Percentiles rank a stretch among this genome's conserved stretches.
These are phyloP conservation scores for Chondrosia reniformis DNA, from an alignment of 37 sponge, comb jelly and placozoan genomes.

Conservation along the genomic window DNA sequence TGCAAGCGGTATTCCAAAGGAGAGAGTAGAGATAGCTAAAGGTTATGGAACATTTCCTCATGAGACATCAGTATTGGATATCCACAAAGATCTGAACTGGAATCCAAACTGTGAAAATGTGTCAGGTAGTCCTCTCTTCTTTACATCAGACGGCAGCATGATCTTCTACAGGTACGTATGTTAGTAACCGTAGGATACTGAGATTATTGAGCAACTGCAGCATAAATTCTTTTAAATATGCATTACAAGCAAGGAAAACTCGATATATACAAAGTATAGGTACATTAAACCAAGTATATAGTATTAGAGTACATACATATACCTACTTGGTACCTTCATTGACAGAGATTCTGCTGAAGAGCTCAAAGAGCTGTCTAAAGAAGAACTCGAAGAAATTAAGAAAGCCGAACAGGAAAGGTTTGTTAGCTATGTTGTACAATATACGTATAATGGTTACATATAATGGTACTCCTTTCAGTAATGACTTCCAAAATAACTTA, in stretches of 20 bases:
- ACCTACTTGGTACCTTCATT: too few species aligned
- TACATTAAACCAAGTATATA: too few species aligned
- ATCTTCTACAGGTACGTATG: slow-evolving; percentile 70
- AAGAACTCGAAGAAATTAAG: slow-evolving; percentile 57
- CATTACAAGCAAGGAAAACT: too few species aligned
- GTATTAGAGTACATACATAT: too few species aligned
- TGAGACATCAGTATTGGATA: slow-evolving; percentile 79
- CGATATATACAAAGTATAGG: too few species aligned
- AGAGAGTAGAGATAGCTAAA: slow-evolving; percentile 35
- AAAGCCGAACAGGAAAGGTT: slow-evolving; percentile 72
- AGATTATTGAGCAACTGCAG: too few species aligned
- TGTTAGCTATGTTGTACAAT: too few species aligned
- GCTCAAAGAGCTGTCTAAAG: slow-evolving; percentile 48
- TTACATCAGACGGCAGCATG: slow-evolving; percentile 82
- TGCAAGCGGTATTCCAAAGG: slow-evolving; percentile 2
- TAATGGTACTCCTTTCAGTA: too few species aligned
- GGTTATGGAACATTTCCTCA: slow-evolving; percentile 77
- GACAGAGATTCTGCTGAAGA: slow-evolving; percentile 71
- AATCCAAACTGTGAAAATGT: slow-evolving; percentile 53
- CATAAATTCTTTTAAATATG: too few species aligned
- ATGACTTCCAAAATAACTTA: too few species aligned
- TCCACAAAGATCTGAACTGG: slow-evolving; percentile 86
- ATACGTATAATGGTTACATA: too few species aligned
- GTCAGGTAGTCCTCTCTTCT: slow-evolving; percentile 54
- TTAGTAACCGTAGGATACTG: too few species aligned